Base-by-base conservation (phyloP, 2,113 vertebrate species). In the Rhizomys pruinosus region DNA sequence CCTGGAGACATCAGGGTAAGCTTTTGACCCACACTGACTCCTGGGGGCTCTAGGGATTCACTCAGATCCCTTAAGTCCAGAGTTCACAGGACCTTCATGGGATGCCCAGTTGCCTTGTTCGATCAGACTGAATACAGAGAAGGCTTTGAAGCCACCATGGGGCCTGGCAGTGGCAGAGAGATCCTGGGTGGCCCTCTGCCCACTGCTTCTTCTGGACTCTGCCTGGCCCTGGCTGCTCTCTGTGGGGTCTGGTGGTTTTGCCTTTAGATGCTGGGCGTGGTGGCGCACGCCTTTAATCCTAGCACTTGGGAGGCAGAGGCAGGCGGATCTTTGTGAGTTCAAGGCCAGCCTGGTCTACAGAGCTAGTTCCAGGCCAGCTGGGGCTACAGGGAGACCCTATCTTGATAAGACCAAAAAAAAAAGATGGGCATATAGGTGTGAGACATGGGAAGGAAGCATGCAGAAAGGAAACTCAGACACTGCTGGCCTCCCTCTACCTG, bases 1-100 rank as follows among this genome's bases (percentile, higher is more conserved):
- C 97, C 93, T 39, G 98, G 98, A 78, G 99, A 99, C 84, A 97
- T 99, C 95, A 98, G 98, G 99, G 99, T 99, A 73, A 85, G 96
- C n/a, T 20, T 39, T 22, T 20, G 72, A 74, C 61, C 29, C 52
- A 32, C 57, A 61, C 57, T 1, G 5, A 64, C 47, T 93, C 47
- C 10, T 37, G 55, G 42, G 22, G 5, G 47, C 47, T 52, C 44
- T 87, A 34, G 76, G 59, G 63, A 5, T 44, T 80, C 32, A 80
- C 74, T 61, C 25, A 78, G 37, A 74, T 37, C 3, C 4, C 77
- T 19, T 19, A 59, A 92, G 63, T 52, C 77, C 12, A 32, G 57
- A 25, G 6, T 47, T 81, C 11, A 16, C 10, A 39, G 25, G 29
- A 15, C 57, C 59, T 23, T 85, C 61, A 42, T 1, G 5, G 9